Base-by-base conservation (phyloP, 2,113 vertebrate species). In the Baryphthengus martii region DNA sequence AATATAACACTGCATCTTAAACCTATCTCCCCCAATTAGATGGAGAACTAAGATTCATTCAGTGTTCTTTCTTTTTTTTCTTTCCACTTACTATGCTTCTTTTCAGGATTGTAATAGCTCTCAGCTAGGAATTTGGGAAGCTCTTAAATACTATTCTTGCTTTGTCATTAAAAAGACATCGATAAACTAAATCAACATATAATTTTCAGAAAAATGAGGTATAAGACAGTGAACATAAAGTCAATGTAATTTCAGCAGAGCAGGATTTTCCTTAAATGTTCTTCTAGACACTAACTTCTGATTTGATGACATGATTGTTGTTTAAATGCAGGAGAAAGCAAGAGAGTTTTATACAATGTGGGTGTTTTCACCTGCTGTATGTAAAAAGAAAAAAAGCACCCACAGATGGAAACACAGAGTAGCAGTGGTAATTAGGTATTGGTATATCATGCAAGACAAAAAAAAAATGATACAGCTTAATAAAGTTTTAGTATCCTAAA, bases 271-370 rank as follows among this genome's bases (percentile, higher is more conserved):
- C 79, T 74, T 70, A 90, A 87, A 85, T 33, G 13, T 89, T 90
- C 24, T 89, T 85, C 70, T 52, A 78, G 63, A 85, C 37, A 82
- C 84, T 93, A 92, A 63, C 37, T 91, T 87, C 70, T 93, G n/a
- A 83, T 89, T 95, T 89, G 83, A 85, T 89, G 44, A 89, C 53
- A 94, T 82, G 53, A 88, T 92, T 95, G 81, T 83, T 94, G 91
- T 93, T 96, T 92, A 93, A 96, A 94, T 59, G 89, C 75, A 95
- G 71, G 49, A 79, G 77, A 93, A 90, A 94, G 47, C 47, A 74
- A 61, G 63, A 84, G 56, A 80, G 82, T 75, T 93, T 91, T 91
- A 85, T 91, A 79, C 37, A 78, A 68, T 9, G 77, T 79, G 76
- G 93, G 77, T 76, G 80, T 93, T 92, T 92, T 95, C 80, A 94